A percentile compares a stretch with the other conserved stretches of the same genome.
phyloP scores from a whole-genome alignment of 2,888 invertebrate genomes.

The Sphecodes monilicornis region DNA sequence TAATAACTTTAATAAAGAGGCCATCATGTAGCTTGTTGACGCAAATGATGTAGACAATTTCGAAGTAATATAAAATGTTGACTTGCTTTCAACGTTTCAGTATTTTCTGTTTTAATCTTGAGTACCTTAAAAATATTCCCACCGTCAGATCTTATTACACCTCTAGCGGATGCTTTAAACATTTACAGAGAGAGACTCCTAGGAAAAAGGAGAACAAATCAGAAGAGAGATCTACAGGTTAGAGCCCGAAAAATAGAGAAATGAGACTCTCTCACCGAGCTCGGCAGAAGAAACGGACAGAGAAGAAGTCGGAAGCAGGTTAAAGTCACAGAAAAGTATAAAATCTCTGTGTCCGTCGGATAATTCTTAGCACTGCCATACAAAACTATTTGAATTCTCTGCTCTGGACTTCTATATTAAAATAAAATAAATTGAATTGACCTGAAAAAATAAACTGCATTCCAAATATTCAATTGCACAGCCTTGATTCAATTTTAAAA shows the following conservation, averaged over 20 bases:
- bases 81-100: not conserved
- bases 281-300: not conserved
- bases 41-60: no score
- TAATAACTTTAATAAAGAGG: no score
- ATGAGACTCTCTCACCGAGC: not conserved
- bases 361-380: not conserved
- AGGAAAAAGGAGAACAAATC: not conserved
- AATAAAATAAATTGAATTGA: not conserved
- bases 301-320: not conserved
- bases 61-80: not conserved
- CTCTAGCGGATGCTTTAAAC: not conserved
- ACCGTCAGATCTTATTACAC: not conserved
- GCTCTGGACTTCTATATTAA: not conserved
- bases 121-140: not conserved
- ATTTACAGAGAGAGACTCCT: not conserved
- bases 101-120: not conserved
- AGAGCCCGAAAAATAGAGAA: not conserved
- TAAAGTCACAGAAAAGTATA: constrained; percentile 1
- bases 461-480: not conserved
- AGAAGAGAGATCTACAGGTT: not conserved
- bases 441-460: not conserved
- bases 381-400: not conserved
- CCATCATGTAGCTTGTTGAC: no score
- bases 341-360: not conserved
- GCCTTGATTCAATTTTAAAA: not conserved